Base-by-base conservation (phyloP, 2,888 invertebrate genomes). In the Dynastes maya region DNA sequence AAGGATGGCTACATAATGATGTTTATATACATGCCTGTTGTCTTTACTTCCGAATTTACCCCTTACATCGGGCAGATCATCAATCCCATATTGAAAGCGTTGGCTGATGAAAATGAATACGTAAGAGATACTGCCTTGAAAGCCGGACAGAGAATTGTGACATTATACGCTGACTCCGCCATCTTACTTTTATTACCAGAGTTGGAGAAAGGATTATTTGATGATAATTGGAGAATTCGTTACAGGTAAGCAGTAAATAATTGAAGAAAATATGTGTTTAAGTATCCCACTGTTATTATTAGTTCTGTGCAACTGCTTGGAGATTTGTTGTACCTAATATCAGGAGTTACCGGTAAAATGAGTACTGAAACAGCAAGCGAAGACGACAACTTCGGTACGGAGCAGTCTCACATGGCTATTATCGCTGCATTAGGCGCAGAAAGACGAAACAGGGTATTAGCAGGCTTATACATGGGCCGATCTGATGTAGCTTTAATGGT, bases 1-100 rank as follows among this genome's bases (percentile, higher is more conserved):
- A 97, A 99, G 86, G 99, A 99, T 90, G 99, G 99, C 63, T 99
- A 99, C 90, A 98, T 99, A 81, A 98, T 99, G 97, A 97, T 99
- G 97, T 99, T 98, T 89, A 99, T 99, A 86, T 99, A 99, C 90
- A 96, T 99, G 94, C 99, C 99, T 2, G 95, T 95, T 80, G 98
- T 98, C 11, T 99, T 99, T 90, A 97, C 97, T 5, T 94, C 95
- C 81, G 97, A 97, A 87, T 99, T 99, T 89, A 95, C 96, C 0
- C 96, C 96, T 0, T 99, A 98, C 89, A 89, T 89, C 63, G 89
- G 98, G 0, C 96, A 97, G 88, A 98, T 99, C 84, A 97, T 99
- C 85, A 98, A 97, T 88, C 98, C 98, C 0, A 98, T 99, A 83
- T 91, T 99, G 49, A 97, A 98, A 91, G 99, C 98, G 0, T 90